These are phyloP conservation scores for Thalassophryne amazonica DNA, from an alignment of 2,797 vertebrate genomes.

Conservation along the genomic window DNA sequence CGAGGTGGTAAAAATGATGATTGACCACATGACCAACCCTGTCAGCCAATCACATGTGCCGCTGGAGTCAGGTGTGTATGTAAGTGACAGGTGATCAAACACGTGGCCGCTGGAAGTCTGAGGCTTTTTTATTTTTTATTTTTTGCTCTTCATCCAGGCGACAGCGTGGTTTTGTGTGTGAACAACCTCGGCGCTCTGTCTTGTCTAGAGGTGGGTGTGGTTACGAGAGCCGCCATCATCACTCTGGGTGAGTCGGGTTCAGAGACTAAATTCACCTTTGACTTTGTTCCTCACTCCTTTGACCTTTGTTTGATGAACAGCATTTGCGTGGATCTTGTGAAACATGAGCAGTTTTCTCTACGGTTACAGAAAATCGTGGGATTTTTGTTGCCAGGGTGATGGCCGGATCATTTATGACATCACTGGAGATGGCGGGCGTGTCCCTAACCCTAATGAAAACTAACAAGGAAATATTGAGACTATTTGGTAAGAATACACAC, in stretches of 20 bases:
- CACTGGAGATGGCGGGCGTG: constrained; percentile 91
- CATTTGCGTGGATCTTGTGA: not conserved
- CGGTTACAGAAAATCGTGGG: constrained; percentile 75
- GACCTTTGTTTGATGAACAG: not conserved
- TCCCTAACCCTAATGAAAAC: constrained; percentile 87
- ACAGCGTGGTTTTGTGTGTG: constrained; percentile 84
- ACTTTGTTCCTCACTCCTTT: not conserved
- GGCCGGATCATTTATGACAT: constrained; percentile 92
- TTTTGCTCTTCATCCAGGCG: constrained; percentile 66
- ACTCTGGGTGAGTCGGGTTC: constrained; percentile 76
- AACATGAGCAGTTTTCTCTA: not conserved
- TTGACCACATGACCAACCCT: constrained; percentile 87
- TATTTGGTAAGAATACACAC: constrained; percentile 81
- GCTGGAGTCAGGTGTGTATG: constrained; percentile 69
- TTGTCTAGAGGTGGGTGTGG: constrained; percentile 87
- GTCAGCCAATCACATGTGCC: constrained; percentile 82
- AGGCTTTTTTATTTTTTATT: too few species aligned
- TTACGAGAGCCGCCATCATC: constrained; percentile 78
- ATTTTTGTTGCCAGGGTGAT: constrained; percentile 80
- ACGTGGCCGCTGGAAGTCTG: too few species aligned
- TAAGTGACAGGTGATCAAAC: not conserved
- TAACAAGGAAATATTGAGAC: constrained; percentile 75
- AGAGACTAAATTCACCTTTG: not conserved
- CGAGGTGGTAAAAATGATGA: constrained; percentile 84
- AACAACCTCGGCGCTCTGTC: constrained; percentile 95